phyloP scores from a whole-genome alignment of 2,113 vertebrate species.

The Chaetodon auriga region DNA sequence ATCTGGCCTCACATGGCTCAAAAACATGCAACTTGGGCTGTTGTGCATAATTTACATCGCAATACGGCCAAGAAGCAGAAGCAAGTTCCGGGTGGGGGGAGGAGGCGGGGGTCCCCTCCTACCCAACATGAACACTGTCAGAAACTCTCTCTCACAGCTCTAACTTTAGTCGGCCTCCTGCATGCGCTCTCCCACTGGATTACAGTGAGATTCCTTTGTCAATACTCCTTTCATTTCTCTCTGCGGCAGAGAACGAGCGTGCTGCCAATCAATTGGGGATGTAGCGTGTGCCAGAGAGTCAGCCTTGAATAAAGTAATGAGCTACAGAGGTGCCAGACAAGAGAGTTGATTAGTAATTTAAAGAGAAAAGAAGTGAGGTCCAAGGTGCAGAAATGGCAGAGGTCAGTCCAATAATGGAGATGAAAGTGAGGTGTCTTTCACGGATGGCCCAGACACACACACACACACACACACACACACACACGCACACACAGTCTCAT shows the following conservation, averaged over 20 bases:
- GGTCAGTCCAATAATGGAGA: conserved; percentile 70
- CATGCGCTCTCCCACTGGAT: conserved; percentile 43
- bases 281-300: conserved; percentile 43
- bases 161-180: conserved; percentile 15
- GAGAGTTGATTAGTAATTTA: conserved; percentile 71
- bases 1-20: conserved; percentile 26
- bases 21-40: conserved; percentile 16
- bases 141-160: conserved; percentile 35
- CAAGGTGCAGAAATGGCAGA: conserved; percentile 47
- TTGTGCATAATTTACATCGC: conserved; percentile 38
- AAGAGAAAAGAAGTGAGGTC: conserved; percentile 48
- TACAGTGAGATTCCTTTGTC: conserved; percentile 51
- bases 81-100: neutral
- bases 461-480: neutral
- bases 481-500: conserved; percentile 38
- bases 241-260: conserved; percentile 41
- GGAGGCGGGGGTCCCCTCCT: neutral
- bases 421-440: conserved; percentile 62
- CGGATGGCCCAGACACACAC: conserved; percentile 24
- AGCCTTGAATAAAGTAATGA: conserved; percentile 64
- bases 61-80: conserved; percentile 23
- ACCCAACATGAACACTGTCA: conserved; percentile 33
- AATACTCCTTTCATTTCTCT: conserved; percentile 58
- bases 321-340: conserved; percentile 57
- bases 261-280: conserved; percentile 65